A percentile compares a stretch with the other conserved stretches of the same genome.
These are phyloP conservation scores for Yponomeuta sedellus DNA, from an alignment of 2,888 invertebrate genomes.

Conservation along the genomic window DNA sequence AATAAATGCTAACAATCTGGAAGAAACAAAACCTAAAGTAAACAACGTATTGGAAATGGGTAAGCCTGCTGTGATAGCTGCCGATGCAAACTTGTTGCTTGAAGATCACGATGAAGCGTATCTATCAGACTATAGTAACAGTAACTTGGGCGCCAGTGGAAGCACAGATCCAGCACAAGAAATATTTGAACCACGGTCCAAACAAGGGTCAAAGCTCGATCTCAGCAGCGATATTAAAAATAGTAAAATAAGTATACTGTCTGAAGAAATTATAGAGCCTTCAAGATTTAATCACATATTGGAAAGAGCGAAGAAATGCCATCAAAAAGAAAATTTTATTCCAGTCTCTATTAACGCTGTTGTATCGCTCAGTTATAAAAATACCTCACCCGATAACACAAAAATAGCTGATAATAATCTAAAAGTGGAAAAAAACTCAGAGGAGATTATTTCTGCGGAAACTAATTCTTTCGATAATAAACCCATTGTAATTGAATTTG, in stretches of 20 bases:
- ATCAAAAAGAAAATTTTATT: conserved; percentile 26
- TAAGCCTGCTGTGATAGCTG: too few species aligned
- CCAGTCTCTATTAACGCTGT: conserved; percentile 33
- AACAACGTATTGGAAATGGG: too few species aligned
- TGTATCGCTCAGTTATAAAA: conserved; percentile 25
- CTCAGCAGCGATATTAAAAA: background rate
- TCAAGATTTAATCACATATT: conserved; percentile 29
- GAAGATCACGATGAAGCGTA: conserved; percentile 26
- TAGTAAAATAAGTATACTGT: conserved; percentile 40
- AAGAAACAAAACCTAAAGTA: background rate
- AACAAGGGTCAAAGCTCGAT: background rate
- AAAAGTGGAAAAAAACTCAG: background rate
- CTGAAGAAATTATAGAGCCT: conserved; percentile 37
- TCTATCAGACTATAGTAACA: conserved; percentile 24
- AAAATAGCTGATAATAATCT: background rate
- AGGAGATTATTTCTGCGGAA: background rate
- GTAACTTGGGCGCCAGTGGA: conserved; percentile 17
- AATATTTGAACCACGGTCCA: background rate
- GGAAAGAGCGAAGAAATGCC: conserved; percentile 22
- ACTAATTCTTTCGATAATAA: background rate
- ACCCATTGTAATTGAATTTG: conserved; percentile 1
- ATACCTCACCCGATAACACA: conserved; percentile 5
- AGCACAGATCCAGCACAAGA: conserved; percentile 6
- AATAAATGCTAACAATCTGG: background rate
- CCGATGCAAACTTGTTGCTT: background rate